Conservation (phyloP, 2,113 vertebrate species). For the Canis aureus region DNA sequence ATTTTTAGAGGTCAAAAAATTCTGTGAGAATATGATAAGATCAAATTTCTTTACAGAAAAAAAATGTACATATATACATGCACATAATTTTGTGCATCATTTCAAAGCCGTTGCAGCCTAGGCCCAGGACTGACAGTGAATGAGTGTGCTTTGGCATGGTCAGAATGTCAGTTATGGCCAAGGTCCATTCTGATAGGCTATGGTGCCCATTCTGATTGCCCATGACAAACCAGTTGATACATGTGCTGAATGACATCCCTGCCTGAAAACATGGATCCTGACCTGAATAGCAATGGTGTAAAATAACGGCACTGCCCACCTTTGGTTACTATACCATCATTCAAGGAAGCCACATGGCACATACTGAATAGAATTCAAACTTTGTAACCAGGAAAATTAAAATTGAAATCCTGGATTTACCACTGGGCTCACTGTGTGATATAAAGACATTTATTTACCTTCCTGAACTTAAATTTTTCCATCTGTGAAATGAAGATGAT, state of each 20-base stretch:
- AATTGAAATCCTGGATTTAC: neutral
- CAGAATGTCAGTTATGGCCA: rapidly evolving
- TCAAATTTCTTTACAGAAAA: neutral
- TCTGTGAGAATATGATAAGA: neutral
- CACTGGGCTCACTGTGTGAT: neutral
- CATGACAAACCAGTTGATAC: neutral
- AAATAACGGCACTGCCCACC: neutral
- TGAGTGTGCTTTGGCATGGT: rapidly evolving
- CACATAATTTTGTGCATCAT: neutral
- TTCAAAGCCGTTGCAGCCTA: neutral
- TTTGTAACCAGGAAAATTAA: neutral
- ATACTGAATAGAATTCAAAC: neutral
- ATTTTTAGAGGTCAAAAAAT: neutral
- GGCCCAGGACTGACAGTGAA: rapidly evolving
- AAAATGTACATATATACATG: neutral
- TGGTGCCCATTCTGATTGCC: neutral
- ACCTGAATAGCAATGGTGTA: rapidly evolving
- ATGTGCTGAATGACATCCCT: neutral
- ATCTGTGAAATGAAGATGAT: neutral
- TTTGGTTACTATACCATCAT: rapidly evolving
- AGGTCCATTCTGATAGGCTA: neutral
- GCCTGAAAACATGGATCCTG: neutral
- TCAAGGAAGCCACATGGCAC: neutral
- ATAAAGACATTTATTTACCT: neutral
- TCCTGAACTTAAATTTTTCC: neutral